Base-by-base conservation (phyloP, 2,113 vertebrate genomes). In the Etia nguti region DNA sequence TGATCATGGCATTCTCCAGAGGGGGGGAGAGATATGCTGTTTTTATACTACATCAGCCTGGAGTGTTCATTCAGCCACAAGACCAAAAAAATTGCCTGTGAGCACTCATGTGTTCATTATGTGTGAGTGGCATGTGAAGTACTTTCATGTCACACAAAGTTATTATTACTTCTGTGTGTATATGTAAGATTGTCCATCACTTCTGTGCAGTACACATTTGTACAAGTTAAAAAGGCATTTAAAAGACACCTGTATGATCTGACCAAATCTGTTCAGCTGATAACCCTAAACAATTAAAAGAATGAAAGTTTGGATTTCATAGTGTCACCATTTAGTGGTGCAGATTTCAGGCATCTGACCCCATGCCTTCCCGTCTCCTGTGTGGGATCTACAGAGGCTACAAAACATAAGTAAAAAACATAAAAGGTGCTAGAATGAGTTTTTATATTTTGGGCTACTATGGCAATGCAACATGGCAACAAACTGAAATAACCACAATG, bases 1-100 rank as follows among this genome's bases (percentile, higher is more conserved):
- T 81, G 82, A 83, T 87, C 62, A 89, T 86, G 83, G 86, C 46
- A 43, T 85, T 7, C 83, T 92, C 94, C 93, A 91, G 79, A 52
- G 46, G 38, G 10, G 10, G 73, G 55, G 43, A 43, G 52, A 85
- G 31, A 77, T 2, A 46, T 38, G n/a, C 79, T 77, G 77, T 70
- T 86, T 79, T 48, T 86, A 82, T 80, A 56, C 55, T 5, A 86
- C 83, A 85, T 9, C 85, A 84, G 38, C 57, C 80, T 79, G 83
- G 70, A 85, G 90, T 85, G 89, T 86, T 86, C 77, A 31, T 70
- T 80, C 84, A 57, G 79, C 54, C 82, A 90, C 80, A 43, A 52
- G 54, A 86, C 80, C 89, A 86, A 38, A 80, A 38, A 36, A 80
- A 50, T 80, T 20, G 36, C 59, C 55, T 90, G 73, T 29, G 70